Conservation (phyloP, 2,888 invertebrate species). For the Lasioglossum pauxillum region DNA sequence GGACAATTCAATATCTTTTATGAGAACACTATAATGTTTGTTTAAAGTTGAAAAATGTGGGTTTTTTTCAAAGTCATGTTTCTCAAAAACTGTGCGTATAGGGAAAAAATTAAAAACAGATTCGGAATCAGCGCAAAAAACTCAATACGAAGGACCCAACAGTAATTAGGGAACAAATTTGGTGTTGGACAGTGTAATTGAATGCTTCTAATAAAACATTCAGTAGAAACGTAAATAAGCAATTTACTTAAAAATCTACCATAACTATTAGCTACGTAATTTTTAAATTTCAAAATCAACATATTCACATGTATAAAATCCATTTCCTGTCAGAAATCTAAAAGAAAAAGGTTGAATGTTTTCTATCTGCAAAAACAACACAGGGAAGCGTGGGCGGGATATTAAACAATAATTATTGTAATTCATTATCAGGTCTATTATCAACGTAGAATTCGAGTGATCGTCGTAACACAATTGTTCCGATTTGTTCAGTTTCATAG, state of each 20-base stretch:
- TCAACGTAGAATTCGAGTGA: not conserved
- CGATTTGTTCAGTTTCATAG: not conserved
- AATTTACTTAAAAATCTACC: not conserved
- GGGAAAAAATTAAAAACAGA: too few relatives aligned
- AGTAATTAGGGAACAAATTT: too few relatives aligned
- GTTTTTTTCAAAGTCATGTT: too few relatives aligned
- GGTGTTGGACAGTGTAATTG: too few relatives aligned
- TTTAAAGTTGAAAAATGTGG: too few relatives aligned
- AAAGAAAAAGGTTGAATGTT: not conserved
- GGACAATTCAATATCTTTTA: too few relatives aligned
- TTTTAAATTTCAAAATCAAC: not conserved
- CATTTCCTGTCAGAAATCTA: not conserved
- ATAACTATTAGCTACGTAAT: too few relatives aligned
- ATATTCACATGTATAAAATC: not conserved
- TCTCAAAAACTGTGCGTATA: too few relatives aligned
- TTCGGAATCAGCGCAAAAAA: too few relatives aligned
- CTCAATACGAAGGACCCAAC: too few relatives aligned
- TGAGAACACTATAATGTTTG: too few relatives aligned
- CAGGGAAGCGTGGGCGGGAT: not conserved
- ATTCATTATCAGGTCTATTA: not conserved
- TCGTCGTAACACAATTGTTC: not conserved
- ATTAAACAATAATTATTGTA: not conserved
- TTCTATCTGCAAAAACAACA: not conserved
- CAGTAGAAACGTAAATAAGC: too few relatives aligned
- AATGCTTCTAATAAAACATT: not conserved